A percentile compares a stretch with the other conserved stretches of the same genome.
Evolutionary conservation across 2,113 vertebrate species (phyloP).

Genomic region (Zosterops pallidus): DNA sequence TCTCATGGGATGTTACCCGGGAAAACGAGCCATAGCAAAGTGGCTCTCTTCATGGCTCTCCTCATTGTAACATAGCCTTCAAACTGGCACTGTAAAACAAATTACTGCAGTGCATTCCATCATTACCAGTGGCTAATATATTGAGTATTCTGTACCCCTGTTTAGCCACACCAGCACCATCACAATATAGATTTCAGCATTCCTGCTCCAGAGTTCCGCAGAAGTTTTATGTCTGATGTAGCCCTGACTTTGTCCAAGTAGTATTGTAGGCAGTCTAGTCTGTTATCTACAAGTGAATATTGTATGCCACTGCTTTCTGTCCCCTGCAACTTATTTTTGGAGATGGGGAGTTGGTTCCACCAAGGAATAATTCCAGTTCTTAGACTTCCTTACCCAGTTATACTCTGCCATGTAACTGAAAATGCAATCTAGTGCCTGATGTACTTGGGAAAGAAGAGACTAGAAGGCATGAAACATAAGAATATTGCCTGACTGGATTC

Average conservation of each 20-base stretch:
- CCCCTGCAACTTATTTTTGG: not conserved
- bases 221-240: not conserved
- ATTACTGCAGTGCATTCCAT: not conserved
- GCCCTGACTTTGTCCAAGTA: not conserved
- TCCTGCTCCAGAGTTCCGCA: not conserved
- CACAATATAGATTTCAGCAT: not conserved
- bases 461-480: not conserved
- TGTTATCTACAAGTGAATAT: not conserved
- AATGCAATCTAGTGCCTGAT: not conserved
- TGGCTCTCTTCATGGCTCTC: not conserved
- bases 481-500: not conserved
- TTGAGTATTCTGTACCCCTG: not conserved
- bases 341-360: not conserved
- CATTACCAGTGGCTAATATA: not conserved
- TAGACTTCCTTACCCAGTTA: not conserved
- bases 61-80: not conserved
- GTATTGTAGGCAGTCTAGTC: not conserved
- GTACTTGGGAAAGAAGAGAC: not conserved
- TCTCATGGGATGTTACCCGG: not conserved
- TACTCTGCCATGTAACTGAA: not conserved
- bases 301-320: not conserved
- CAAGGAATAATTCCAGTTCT: not conserved
- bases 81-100: not conserved
- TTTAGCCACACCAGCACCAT: not conserved
- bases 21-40: not conserved